phyloP scores from a whole-genome alignment of 2,797 vertebrate genomes.

The Diplodus puntazzo region DNA sequence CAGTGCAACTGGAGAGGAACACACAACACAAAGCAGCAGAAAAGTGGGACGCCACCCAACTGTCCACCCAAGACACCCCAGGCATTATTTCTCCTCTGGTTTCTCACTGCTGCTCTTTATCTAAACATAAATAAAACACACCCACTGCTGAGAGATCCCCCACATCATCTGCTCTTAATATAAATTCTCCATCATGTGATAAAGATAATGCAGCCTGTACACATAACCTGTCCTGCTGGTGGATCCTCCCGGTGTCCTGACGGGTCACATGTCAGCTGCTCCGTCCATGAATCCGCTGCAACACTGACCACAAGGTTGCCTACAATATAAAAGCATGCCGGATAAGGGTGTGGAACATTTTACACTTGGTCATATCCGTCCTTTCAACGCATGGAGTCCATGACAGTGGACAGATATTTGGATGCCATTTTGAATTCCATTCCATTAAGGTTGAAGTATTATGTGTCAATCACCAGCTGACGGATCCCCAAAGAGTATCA shows the following conservation, averaged over 20 bases:
- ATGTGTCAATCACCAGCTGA: too few species aligned
- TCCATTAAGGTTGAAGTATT: too few species aligned
- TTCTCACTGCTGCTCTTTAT: constrained; percentile 14
- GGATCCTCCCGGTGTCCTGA: constrained; percentile 45
- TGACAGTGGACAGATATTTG: too few species aligned
- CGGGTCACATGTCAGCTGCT: constrained; percentile 25
- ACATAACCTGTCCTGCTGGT: constrained; percentile 76
- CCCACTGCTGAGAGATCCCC: constrained; percentile 10
- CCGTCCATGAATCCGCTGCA: constrained; percentile 37
- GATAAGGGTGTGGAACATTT: background rate
- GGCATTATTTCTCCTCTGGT: constrained; percentile 17
- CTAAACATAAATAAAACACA: constrained; percentile 27
- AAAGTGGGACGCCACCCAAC: constrained; percentile 72
- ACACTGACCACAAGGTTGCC: constrained; percentile 21
- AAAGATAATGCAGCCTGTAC: constrained; percentile 44
- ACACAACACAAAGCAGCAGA: constrained; percentile 81
- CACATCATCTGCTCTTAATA: background rate
- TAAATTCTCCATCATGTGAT: constrained; percentile 8
- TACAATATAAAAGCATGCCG: constrained; percentile 34
- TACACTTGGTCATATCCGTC: background rate
- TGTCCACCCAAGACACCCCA: constrained; percentile 36
- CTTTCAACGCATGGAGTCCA: too few species aligned
- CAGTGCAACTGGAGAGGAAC: constrained; percentile 74
- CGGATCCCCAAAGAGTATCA: too few species aligned
- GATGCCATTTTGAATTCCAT: too few species aligned